These are phyloP conservation scores for Aleiodes alternator DNA, from an alignment of 2,888 invertebrate genomes.

Conservation along the genomic window DNA sequence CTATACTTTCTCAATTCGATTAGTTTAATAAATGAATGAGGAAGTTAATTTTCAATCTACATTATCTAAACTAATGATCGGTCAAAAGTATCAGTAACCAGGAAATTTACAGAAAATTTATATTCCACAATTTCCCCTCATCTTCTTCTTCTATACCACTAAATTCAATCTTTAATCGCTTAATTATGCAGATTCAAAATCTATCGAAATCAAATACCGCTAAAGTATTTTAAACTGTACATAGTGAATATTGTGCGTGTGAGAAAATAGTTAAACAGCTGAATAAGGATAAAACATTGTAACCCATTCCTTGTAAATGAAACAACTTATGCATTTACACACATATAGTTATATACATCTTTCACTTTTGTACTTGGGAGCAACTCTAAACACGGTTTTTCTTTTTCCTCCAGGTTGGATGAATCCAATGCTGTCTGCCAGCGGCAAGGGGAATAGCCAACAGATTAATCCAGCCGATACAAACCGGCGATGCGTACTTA, in stretches of 20 bases:
- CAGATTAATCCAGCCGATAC: conserved; percentile 43
- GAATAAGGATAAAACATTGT: no score
- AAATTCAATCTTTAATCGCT: conserved; percentile 21
- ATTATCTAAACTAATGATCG: conserved; percentile 21
- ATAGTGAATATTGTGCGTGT: conserved; percentile 7
- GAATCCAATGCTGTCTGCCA: neutral
- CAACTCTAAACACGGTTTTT: conserved; percentile 11
- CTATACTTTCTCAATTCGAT: no score
- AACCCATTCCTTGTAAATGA: neutral
- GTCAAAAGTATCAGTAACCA: conserved; percentile 17
- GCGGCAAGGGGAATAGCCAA: conserved; percentile 1
- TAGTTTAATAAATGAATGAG: neutral
- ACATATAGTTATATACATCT: neutral
- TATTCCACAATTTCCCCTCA: neutral
- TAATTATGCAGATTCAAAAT: conserved; percentile 26
- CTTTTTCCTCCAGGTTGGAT: neutral
- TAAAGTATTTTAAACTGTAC: neutral
- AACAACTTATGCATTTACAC: no score
- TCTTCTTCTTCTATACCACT: neutral
- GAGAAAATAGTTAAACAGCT: neutral
- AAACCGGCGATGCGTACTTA: conserved; percentile 38
- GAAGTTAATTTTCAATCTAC: neutral
- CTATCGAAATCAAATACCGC: conserved; percentile 22
- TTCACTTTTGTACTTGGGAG: conserved; percentile 11
- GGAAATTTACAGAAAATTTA: conserved; percentile 1